Evolutionary conservation across 2,113 vertebrate species (phyloP).

Genomic region (Climacteris rufus): DNA sequence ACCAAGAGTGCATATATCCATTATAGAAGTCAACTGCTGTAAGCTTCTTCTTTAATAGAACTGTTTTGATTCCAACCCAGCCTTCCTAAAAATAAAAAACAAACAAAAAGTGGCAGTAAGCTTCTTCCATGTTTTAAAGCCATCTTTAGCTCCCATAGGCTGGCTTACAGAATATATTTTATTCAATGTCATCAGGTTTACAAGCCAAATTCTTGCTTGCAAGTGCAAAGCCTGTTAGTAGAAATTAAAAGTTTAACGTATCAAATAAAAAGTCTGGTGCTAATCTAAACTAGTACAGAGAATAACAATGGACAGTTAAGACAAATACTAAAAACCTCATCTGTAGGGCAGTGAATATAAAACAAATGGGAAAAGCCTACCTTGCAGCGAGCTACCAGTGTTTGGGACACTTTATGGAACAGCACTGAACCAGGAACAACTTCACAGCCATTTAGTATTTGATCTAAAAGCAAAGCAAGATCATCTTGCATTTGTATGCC

Average conservation of each 20-base stretch:
- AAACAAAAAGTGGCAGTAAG: not conserved
- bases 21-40: constrained; percentile 93
- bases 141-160: not conserved
- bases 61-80: constrained; percentile 84
- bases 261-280: not conserved
- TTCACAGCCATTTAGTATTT: not conserved
- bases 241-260: not conserved
- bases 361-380: constrained; percentile 64
- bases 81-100: constrained; percentile 75
- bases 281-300: not conserved
- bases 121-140: not conserved
- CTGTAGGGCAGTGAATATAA: not conserved
- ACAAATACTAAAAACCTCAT: not conserved
- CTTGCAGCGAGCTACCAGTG: constrained; percentile 85
- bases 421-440: constrained; percentile 79
- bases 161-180: not conserved
- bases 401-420: constrained; percentile 78
- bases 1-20: constrained; percentile 86
- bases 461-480: constrained; percentile 54
- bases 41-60: constrained; percentile 83
- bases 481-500: not conserved
- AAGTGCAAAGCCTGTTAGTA: not conserved
- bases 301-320: not conserved
- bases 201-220: not conserved
- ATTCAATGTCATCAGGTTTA: not conserved